Evolutionary conservation across 1,140 invertebrate genomes (phyloP), one percentile per base, ranked within the genome.

Genomic region (Apolygus lucorum): DNA sequence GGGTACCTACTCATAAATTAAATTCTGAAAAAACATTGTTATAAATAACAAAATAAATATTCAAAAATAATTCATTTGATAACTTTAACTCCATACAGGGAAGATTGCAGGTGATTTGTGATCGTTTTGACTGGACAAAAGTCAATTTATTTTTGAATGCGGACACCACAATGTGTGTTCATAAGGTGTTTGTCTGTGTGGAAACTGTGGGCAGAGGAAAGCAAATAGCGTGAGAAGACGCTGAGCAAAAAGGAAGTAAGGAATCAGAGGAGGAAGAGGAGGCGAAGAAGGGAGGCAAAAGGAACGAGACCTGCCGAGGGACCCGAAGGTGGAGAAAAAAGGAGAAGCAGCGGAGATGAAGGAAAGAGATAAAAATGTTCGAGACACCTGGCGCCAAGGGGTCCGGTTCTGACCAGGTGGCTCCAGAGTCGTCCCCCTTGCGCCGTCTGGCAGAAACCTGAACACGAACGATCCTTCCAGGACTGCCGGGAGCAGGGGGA

Each of bases 311-410:
- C 4, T 42, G 17, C 4, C 34, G 34, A 42, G 17, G 54, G 54
- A 59, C n/a, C n/a, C n/a, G 54, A 59, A 59, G 54, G 54, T 59
- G 54, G 54, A 59, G 22, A n/a, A 59, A 59, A 59, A 59, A 59
- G 54, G 54, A 59, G 54, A 59, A 59, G 54, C 34, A n/a, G n/a
- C n/a, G n/a, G 34, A 42, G 34, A 42, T 42, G 34, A 42, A n/a
- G n/a, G n/a, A n/a, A 17, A 42, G 17, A 59, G 54, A 59, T 59
- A 59, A 59, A 59, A 59, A 59, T 59, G 54, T 59, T 59, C 54
- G 22, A 59, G 54, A 59, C 54, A 59, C 54, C 54, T 59, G 54
- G 54, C 54, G 54, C 54, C 54, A 59, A 49, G 54, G 22, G 54
- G 11, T 59, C 54, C 54, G 8, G 8, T 4, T 59, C 54, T 59